Evolutionary conservation across 2,888 invertebrate genomes (phyloP), one percentile per base, ranked within the genome.

Genomic region (Camptogramma bilineatum): DNA sequence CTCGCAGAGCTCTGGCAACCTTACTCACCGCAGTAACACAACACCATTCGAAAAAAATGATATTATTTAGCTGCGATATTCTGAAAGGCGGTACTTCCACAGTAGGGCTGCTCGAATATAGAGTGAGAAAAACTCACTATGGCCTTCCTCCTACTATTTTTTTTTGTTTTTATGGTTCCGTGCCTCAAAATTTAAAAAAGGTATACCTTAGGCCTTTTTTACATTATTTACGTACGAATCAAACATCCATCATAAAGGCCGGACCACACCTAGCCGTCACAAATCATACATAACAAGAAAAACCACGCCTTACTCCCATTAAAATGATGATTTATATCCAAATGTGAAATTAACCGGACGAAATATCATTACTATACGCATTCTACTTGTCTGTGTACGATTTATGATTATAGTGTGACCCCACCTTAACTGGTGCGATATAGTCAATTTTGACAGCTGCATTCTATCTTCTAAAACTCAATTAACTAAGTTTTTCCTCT

Each of bases 321-420:
- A 80, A 76, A 75, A 69, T 53, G 67, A 67, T 81, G 82, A 83
- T 83, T 83, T 80, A 83, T 74, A 62, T 51, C 50, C 62, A 64
- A 62, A 64, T 66, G 28, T 64, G 61, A 56, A 59, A 66, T 59
- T 60, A 70, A 67, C 67, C 64, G 61, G 63, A 66, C 59, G 63
- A 64, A 71, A 71, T 68, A 70, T 70, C 64, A 68, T 71, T 66
- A 64, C 64, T 54, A 56, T 56, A 64, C 62, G 66, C 61, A 60
- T 59, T 60, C 66, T 60, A 58, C 58, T 52, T 68, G 70, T 65
- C 70, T 53, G 63, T 63, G 52, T 50, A 65, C 57, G 61, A 70
- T 70, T 70, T 68, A 67, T 66, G 47, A 48, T 17, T 39, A 9
- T 18, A 39, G 56, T 48, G 64, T 68, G 69, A 67, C 69, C 62